A percentile compares a stretch with the other conserved stretches of the same genome.
Evolutionary conservation across 2,113 vertebrate species (phyloP).

Genomic region (Dolichotis patagonum): DNA sequence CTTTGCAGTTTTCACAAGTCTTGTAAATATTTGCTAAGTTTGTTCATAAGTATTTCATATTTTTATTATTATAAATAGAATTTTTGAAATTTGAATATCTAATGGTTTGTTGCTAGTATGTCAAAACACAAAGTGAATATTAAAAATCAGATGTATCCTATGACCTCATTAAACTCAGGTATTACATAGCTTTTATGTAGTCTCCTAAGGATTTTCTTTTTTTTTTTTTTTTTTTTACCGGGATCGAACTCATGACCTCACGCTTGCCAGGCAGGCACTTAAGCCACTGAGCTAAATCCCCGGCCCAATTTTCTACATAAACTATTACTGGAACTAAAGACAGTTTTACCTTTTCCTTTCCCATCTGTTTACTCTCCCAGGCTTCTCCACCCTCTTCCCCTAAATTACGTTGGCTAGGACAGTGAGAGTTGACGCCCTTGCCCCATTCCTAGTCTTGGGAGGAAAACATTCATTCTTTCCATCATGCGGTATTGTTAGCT

Average conservation of each 20-base stretch:
- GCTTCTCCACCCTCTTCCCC: background rate
- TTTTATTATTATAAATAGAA: slow-evolving; percentile 8
- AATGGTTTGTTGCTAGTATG: background rate
- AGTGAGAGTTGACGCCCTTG: background rate
- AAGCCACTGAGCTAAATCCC: too few species aligned
- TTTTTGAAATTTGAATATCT: background rate
- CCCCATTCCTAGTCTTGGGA: background rate
- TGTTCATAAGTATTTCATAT: background rate
- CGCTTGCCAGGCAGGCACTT: too few species aligned
- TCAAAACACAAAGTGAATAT: background rate
- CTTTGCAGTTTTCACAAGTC: slow-evolving; percentile 9
- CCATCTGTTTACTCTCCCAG: background rate
- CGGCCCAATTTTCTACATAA: too few species aligned
- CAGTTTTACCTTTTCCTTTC: background rate
- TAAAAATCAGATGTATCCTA: background rate
- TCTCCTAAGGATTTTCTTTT: background rate
- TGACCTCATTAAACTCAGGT: background rate
- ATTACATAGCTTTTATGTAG: background rate
- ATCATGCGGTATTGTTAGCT: background rate
- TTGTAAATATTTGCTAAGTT: slow-evolving; percentile 37
- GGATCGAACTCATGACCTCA: too few species aligned
- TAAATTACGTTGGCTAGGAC: background rate
- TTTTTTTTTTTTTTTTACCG: too few species aligned
- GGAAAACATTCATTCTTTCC: background rate
- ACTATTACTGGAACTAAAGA: background rate